Conservation (phyloP, 2,113 vertebrate genomes). For the Astatoreochromis straeleni region DNA sequence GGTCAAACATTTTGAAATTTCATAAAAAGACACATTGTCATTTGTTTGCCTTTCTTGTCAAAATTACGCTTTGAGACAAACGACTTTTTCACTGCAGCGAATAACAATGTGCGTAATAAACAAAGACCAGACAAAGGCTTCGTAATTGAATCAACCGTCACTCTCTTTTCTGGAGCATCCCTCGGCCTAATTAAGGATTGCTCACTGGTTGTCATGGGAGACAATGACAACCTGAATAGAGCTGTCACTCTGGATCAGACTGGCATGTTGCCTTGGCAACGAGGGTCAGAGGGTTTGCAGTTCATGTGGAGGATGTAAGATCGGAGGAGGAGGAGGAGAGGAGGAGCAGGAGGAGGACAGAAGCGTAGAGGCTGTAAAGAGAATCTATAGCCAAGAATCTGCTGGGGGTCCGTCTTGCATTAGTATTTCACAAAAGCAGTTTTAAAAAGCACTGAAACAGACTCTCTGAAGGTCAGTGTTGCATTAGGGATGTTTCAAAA, state of each 20-base stretch:
- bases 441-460: not conserved
- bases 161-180: conserved; percentile 48
- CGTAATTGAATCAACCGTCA: conserved; percentile 57
- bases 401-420: not conserved
- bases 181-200: conserved; percentile 43
- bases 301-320: conserved; percentile 12
- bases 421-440: conserved; percentile 4
- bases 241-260: conserved; percentile 60
- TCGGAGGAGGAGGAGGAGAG: not conserved
- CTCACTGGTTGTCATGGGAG: conserved; percentile 36
- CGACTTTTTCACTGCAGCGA: not conserved
- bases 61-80: conserved; percentile 25
- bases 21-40: not conserved
- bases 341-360: conserved; percentile 3
- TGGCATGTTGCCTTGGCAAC: conserved; percentile 41
- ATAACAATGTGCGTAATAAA: conserved; percentile 4
- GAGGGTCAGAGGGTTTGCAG: conserved; percentile 44
- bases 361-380: not conserved
- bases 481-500: not conserved
- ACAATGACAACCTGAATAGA: conserved; percentile 57
- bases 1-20: conserved; percentile 9
- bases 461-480: conserved; percentile 4
- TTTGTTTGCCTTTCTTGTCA: not conserved
- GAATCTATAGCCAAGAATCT: conserved; percentile 10
- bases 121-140: conserved; percentile 36